Conservation (phyloP, 2,888 invertebrate species). For the Plebejus anna region DNA sequence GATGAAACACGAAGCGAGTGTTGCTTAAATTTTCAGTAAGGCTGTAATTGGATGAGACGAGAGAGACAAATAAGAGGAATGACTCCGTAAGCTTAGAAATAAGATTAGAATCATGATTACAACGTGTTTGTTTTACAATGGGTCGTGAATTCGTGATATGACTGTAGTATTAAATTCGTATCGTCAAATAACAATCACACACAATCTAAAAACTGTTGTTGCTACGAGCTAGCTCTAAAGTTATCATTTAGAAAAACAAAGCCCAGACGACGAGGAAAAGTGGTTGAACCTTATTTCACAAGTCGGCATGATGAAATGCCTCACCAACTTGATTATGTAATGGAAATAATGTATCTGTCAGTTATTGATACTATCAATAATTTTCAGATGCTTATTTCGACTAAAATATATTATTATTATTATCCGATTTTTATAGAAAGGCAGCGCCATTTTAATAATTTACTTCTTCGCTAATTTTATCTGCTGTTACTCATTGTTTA, state of each 20-base stretch:
- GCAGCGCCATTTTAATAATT: neutral
- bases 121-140: neutral
- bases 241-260: neutral
- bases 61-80: neutral
- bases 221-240: neutral
- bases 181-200: too few species aligned
- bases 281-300: conserved; percentile 12
- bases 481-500: neutral
- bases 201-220: too few species aligned
- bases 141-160: neutral
- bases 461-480: neutral
- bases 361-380: too few species aligned
- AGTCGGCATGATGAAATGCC: neutral
- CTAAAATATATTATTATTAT: neutral
- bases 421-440: neutral
- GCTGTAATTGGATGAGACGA: neutral
- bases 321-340: neutral
- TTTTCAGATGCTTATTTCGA: too few species aligned
- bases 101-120: neutral
- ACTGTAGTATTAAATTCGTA: neutral
- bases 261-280: neutral
- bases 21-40: neutral
- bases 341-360: neutral
- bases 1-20: neutral
- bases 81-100: neutral